phyloP scores from a whole-genome alignment of 2,888 invertebrate genomes.

The Thalpophila matura region DNA sequence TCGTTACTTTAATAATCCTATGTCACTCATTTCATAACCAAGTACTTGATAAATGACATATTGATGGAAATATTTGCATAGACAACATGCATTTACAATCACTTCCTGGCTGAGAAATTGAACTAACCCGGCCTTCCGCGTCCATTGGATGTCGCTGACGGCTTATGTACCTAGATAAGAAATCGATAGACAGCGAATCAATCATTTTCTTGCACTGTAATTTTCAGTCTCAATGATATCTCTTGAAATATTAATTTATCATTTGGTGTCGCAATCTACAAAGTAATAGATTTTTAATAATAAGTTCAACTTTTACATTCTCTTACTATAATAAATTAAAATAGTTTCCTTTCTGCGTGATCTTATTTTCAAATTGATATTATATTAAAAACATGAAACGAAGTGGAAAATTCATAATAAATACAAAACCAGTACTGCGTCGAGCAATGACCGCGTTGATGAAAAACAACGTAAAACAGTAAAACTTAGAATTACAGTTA shows the following conservation, averaged over 20 bases:
- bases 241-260: neutral
- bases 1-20: conserved; percentile 15
- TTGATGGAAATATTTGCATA: conserved; percentile 25
- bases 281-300: neutral
- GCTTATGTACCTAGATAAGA: conserved; percentile 21
- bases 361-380: conserved; percentile 17
- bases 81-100: conserved; percentile 7
- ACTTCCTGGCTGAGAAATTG: conserved; percentile 24
- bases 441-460: conserved; percentile 57
- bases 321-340: conserved; percentile 25
- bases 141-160: conserved; percentile 11
- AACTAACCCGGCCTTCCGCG: conserved; percentile 23
- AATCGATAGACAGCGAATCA: conserved; percentile 30
- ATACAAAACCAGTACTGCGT: conserved; percentile 34
- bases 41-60: conserved; percentile 15
- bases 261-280: neutral
- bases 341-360: conserved; percentile 19
- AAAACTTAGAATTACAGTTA: conserved; percentile 61
- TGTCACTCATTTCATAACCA: conserved; percentile 3
- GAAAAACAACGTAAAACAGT: conserved; percentile 59
- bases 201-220: conserved; percentile 23
- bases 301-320: conserved; percentile 36
- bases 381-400: conserved; percentile 41
- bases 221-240: conserved; percentile 24
- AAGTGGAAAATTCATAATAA: conserved; percentile 39